phyloP scores from a whole-genome alignment of 2,888 invertebrate genomes.

The Zaprionus obscuricornis region DNA sequence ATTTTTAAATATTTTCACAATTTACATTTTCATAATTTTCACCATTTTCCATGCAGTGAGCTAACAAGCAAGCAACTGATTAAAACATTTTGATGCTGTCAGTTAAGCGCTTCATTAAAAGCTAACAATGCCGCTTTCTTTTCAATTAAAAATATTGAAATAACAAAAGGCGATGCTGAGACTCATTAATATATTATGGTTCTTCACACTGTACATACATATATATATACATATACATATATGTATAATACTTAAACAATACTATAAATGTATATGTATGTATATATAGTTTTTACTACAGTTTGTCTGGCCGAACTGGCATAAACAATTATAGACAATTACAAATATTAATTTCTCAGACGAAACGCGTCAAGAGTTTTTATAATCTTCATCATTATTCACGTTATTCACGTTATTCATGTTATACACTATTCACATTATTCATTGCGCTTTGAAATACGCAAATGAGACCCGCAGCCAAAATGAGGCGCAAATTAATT shows the following conservation, averaged over 20 bases:
- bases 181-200: slow-evolving; percentile 63
- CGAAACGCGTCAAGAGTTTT: slow-evolving; percentile 70
- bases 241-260: too few relatives aligned
- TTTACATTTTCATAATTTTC: not conserved
- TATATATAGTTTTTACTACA: slow-evolving; percentile 3
- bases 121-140: slow-evolving; percentile 64
- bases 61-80: slow-evolving; percentile 46
- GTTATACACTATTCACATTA: too few relatives aligned
- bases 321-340: slow-evolving; percentile 77
- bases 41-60: not conserved
- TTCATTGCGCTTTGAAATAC: slow-evolving; percentile 76
- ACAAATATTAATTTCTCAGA: slow-evolving; percentile 77
- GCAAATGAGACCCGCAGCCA: slow-evolving; percentile 70
- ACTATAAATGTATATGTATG: too few relatives aligned
- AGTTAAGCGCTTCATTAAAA: slow-evolving; percentile 61
- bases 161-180: slow-evolving; percentile 37
- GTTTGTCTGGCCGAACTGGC: slow-evolving; percentile 52
- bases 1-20: not conserved
- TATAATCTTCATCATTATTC: slow-evolving; percentile 68
- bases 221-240: too few relatives aligned
- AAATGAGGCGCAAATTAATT: slow-evolving; percentile 77
- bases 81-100: slow-evolving; percentile 50
- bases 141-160: slow-evolving; percentile 73
- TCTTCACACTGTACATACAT: slow-evolving; percentile 9
- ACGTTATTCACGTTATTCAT: too few relatives aligned